A percentile compares a stretch with the other conserved stretches of the same genome.
Conservation (phyloP, 2,888 invertebrate genomes). For the Trichogramma dendrolimi region DNA sequence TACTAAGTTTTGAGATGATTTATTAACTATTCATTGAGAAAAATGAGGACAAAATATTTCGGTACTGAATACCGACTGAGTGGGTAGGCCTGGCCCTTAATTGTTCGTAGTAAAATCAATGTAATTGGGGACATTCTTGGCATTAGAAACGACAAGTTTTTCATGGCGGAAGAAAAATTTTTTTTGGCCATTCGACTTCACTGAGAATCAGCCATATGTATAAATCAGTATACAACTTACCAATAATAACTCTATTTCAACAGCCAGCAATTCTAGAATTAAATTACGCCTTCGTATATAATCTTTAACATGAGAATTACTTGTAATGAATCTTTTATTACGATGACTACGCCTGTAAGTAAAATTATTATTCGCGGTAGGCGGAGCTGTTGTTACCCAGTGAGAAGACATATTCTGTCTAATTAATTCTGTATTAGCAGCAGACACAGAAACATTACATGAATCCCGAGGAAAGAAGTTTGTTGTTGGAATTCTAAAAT, state of each 20-base stretch:
- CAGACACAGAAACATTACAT: slow-evolving; percentile 48
- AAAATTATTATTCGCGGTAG: slow-evolving; percentile 66
- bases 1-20: too few relatives aligned
- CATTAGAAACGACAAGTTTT: too few relatives aligned
- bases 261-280: slow-evolving; percentile 86
- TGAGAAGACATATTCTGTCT: slow-evolving; percentile 60
- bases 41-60: too few relatives aligned
- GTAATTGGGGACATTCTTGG: too few relatives aligned
- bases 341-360: slow-evolving; percentile 73
- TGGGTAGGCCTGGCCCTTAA: too few relatives aligned
- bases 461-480: slow-evolving; percentile 27
- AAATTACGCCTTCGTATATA: slow-evolving; percentile 92
- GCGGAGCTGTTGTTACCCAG: slow-evolving; percentile 92
- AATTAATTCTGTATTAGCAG: slow-evolving; percentile 36
- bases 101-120: too few relatives aligned
- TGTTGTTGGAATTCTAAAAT: not conserved
- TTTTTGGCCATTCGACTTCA: not conserved
- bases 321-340: slow-evolving; percentile 65
- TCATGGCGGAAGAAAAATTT: too few relatives aligned
- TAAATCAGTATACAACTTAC: slow-evolving; percentile 44
- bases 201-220: not conserved
- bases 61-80: too few relatives aligned
- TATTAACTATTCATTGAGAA: too few relatives aligned
- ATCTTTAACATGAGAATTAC: slow-evolving; percentile 85
- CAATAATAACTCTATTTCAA: slow-evolving; percentile 90